Percentiles rank a stretch among this genome's conserved stretches.
These are phyloP conservation scores for Galeopterus variegatus DNA, from an alignment of 2,113 vertebrate genomes.

Conservation along the genomic window DNA sequence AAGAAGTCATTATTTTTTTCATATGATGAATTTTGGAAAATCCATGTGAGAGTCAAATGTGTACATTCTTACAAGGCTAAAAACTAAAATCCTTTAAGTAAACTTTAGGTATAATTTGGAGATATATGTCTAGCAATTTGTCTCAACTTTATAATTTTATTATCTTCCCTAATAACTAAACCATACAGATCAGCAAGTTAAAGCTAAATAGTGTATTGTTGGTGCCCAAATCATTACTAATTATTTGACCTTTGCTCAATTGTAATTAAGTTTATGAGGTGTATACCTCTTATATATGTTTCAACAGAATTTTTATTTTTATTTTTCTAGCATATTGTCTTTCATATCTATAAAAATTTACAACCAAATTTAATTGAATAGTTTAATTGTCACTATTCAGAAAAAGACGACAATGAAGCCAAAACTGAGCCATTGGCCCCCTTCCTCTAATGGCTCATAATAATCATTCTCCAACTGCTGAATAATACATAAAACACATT, in stretches of 20 bases:
- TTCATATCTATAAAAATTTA: background rate
- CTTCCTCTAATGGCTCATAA: background rate
- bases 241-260: conserved; percentile 13
- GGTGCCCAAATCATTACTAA: background rate
- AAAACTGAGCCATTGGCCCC: background rate
- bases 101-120: background rate
- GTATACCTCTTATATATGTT: background rate
- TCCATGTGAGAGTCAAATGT: background rate
- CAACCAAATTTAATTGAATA: conserved; percentile 34
- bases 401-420: background rate
- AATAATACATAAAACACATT: background rate
- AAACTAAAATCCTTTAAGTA: background rate
- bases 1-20: background rate
- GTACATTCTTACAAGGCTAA: background rate
- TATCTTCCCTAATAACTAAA: conserved; percentile 20
- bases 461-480: background rate
- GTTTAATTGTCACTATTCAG: background rate
- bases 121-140: background rate
- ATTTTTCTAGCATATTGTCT: background rate
- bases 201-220: background rate
- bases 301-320: conserved; percentile 28
- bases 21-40: background rate
- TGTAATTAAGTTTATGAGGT: background rate
- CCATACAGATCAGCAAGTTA: conserved; percentile 11
- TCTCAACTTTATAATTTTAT: background rate